Evolutionary conservation across 2,113 vertebrate genomes (phyloP).

Genomic region (Sinocyclocheilus grahami): DNA sequence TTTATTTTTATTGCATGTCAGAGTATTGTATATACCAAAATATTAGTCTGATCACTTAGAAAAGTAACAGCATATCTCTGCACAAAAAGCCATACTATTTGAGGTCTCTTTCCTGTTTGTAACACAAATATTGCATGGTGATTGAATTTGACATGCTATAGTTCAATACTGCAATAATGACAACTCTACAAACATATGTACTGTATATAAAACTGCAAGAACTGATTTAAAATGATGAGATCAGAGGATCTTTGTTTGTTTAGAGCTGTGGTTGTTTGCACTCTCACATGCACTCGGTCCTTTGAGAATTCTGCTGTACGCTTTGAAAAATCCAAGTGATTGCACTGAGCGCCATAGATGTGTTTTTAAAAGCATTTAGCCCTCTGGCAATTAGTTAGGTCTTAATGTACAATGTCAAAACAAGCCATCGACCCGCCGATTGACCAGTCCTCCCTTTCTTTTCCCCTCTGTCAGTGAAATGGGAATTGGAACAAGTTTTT

Average conservation of each 20-base stretch:
- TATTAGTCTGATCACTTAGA: neutral
- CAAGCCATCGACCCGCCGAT: conserved; percentile 83
- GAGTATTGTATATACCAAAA: neutral
- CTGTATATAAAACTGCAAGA: neutral
- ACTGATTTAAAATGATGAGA: neutral
- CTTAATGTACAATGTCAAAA: conserved; percentile 95
- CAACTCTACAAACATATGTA: neutral
- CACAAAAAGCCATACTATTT: neutral
- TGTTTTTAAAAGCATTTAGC: conserved; percentile 89
- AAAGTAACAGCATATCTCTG: neutral
- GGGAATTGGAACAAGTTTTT: neutral
- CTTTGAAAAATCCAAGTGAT: conserved; percentile 32
- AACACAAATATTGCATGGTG: neutral
- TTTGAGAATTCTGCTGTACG: conserved; percentile 31
- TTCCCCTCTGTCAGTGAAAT: conserved; percentile 53
- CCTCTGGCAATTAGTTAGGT: conserved; percentile 89
- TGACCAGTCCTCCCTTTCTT: conserved; percentile 87
- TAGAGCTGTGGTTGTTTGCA: conserved; percentile 14
- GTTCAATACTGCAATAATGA: neutral
- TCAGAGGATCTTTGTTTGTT: conserved; percentile 37
- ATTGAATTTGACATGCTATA: neutral
- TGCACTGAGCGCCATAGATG: conserved; percentile 67
- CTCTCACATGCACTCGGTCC: conserved; percentile 34
- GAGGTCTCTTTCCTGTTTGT: neutral
- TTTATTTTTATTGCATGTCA: neutral